A percentile compares a stretch with the other conserved stretches of the same genome.
Conservation (phyloP, 2,888 invertebrate genomes). For the Drosophila cognata region DNA sequence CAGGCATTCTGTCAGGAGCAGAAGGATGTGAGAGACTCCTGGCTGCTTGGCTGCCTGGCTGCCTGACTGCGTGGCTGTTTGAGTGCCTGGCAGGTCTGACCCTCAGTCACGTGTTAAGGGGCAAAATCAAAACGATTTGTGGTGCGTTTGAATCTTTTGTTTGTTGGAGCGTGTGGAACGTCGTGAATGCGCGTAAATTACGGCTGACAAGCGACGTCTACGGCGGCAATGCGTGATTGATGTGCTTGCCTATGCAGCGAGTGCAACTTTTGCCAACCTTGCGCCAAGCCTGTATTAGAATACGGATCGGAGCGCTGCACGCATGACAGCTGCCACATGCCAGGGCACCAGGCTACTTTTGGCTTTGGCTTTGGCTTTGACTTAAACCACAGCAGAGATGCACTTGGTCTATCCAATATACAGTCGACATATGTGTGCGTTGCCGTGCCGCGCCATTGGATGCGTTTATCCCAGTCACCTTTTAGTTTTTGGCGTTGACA, state of each 20-base stretch:
- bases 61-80: neutral
- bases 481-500: conserved; percentile 80
- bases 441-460: conserved; percentile 46
- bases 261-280: conserved; percentile 64
- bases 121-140: conserved; percentile 70
- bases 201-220: conserved; percentile 70
- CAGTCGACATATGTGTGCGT: conserved; percentile 46
- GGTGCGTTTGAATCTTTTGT: conserved; percentile 69
- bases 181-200: conserved; percentile 78
- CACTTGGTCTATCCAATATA: conserved; percentile 44
- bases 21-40: neutral
- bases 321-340: conserved; percentile 76
- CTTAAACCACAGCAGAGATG: conserved; percentile 60
- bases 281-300: conserved; percentile 20
- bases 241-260: conserved; percentile 59
- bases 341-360: conserved; percentile 25
- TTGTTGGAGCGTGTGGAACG: conserved; percentile 51
- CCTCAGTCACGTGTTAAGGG: conserved; percentile 60
- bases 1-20: conserved; percentile 35
- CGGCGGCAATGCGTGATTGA: conserved; percentile 70
- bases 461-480: conserved; percentile 79
- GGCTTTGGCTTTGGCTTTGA: conserved; percentile 8
- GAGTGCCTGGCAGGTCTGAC: conserved; percentile 23
- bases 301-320: conserved; percentile 42
- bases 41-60: neutral